Evolutionary conservation across 1,140 invertebrate genomes (phyloP).

Genomic region (Caenorhabditis elegans): DNA sequence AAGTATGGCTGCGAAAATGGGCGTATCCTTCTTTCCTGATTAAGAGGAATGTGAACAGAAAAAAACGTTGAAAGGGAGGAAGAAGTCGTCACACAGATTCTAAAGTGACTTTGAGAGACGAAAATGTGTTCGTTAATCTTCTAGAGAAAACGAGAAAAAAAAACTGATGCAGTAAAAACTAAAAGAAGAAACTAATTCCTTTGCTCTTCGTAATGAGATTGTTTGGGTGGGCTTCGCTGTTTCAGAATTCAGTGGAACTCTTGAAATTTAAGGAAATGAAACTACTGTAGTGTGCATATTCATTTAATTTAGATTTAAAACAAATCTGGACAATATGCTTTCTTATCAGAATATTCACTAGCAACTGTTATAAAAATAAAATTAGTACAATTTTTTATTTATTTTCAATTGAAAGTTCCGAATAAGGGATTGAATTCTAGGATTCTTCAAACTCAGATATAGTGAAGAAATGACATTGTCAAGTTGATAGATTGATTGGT

Average conservation of each 20-base stretch:
- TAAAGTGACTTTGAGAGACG: slow-evolving; percentile 13
- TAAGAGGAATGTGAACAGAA: slow-evolving; percentile 2
- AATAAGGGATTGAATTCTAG: neutral
- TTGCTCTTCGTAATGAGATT: neutral
- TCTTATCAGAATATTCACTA: no score
- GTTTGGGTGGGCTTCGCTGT: neutral
- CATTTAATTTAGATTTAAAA: no score
- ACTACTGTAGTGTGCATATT: no score
- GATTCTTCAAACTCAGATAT: no score
- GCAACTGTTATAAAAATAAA: no score
- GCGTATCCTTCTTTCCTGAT: slow-evolving; percentile 23
- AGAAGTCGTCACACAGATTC: neutral
- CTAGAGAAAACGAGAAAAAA: neutral
- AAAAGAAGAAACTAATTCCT: neutral
- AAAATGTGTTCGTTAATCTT: slow-evolving; percentile 23
- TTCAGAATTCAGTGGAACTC: no score
- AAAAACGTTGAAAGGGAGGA: neutral
- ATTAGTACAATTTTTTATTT: no score
- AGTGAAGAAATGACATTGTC: no score
- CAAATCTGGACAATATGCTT: no score
- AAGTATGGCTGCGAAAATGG: neutral
- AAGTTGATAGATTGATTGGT: no score
- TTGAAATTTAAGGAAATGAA: no score
- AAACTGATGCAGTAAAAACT: neutral
- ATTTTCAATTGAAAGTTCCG: neutral